Evolutionary conservation across 2,888 invertebrate genomes (phyloP).

Genomic region (Drosophila austrosaltans): DNA sequence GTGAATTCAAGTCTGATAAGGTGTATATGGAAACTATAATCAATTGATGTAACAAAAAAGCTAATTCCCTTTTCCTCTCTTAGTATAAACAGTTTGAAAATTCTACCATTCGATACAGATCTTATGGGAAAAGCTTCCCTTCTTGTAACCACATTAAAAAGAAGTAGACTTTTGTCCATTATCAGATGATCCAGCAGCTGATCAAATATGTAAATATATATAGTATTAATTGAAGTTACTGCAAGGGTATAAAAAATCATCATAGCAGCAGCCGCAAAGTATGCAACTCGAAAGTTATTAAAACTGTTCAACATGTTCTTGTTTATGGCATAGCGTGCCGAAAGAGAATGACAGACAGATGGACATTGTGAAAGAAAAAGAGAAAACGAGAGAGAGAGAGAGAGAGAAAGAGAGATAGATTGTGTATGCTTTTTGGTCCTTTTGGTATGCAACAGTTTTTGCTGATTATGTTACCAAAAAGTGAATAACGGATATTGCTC

Average conservation of each 20-base stretch:
- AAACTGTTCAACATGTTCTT: conserved; percentile 47
- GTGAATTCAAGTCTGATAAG: no score
- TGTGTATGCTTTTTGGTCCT: conserved; percentile 7
- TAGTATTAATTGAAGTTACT: background rate
- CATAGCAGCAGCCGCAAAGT: conserved; percentile 36
- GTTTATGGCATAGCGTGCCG: conserved; percentile 32
- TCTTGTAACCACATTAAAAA: no score
- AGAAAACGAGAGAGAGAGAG: background rate
- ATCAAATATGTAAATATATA: no score
- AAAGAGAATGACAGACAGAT: conserved; percentile 11
- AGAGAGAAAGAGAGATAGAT: background rate
- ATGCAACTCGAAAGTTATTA: conserved; percentile 55
- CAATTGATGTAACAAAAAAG: no score
- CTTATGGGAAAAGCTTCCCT: no score
- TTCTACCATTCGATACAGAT: no score
- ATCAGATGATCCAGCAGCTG: no score
- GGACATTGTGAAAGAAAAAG: background rate
- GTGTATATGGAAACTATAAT: no score
- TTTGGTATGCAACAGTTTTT: conserved; percentile 11
- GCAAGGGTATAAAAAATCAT: conserved; percentile 13
- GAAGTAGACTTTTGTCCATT: no score
- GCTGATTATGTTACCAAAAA: conserved; percentile 22
- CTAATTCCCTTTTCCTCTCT: no score
- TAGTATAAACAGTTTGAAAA: no score
- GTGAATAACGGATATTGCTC: conserved; percentile 8